These are phyloP conservation scores for Agrotis exclamationis DNA, from an alignment of 2,888 invertebrate genomes.

Conservation along the genomic window DNA sequence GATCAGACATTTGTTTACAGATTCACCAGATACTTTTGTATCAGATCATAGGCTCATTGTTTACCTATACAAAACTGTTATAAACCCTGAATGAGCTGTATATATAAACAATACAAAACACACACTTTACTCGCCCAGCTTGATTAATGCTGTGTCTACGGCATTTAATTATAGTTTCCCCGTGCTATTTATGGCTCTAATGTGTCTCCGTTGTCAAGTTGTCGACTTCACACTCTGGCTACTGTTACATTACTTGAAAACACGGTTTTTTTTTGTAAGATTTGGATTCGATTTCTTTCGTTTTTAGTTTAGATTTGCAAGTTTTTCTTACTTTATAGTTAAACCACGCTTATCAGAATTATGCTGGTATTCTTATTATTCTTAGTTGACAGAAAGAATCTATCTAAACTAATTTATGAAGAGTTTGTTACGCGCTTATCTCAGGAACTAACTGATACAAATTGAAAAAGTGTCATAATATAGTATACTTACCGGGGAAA, in stretches of 20 bases:
- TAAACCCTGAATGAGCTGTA: constrained; percentile 7
- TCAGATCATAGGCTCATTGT: background rate
- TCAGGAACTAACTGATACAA: too few species aligned
- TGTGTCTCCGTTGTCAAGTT: constrained; percentile 24
- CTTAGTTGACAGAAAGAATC: too few species aligned
- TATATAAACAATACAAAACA: background rate
- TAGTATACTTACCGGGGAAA: too few species aligned
- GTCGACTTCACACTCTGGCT: background rate
- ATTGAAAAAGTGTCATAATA: too few species aligned
- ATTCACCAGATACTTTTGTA: background rate
- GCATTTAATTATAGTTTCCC: constrained; percentile 41
- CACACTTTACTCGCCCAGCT: background rate
- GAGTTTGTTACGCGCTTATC: too few species aligned
- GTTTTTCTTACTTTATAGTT: too few species aligned
- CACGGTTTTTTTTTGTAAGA: too few species aligned
- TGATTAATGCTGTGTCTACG: constrained; percentile 7
- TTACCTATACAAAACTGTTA: background rate
- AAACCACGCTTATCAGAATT: too few species aligned
- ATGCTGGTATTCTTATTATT: too few species aligned
- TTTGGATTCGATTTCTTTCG: too few species aligned
- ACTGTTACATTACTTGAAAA: constrained; percentile 5
- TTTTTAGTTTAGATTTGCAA: too few species aligned
- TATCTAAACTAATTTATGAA: too few species aligned
- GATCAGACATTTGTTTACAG: background rate
- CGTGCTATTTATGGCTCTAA: constrained; percentile 30